These are phyloP conservation scores for Operophtera brumata DNA, from an alignment of 2,888 invertebrate genomes.

Conservation along the genomic window DNA sequence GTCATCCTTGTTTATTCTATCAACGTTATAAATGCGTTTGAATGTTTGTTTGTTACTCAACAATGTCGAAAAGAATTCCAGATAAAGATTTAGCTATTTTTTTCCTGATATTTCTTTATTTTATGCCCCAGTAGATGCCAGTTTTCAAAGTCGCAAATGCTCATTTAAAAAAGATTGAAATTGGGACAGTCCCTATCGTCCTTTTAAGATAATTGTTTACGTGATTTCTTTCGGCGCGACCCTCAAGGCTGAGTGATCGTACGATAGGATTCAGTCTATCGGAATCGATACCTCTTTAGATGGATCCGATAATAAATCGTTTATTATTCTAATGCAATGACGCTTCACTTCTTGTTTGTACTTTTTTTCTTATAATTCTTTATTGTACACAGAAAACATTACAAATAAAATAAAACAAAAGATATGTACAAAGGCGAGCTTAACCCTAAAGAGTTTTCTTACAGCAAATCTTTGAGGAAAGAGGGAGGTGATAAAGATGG, in stretches of 20 bases:
- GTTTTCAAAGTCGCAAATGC: slow-evolving; percentile 20
- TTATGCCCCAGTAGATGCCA: background rate
- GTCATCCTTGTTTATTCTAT: background rate
- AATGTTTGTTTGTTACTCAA: too few relatives aligned
- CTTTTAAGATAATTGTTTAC: slow-evolving; percentile 57
- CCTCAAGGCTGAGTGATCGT: slow-evolving; percentile 33
- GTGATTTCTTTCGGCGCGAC: slow-evolving; percentile 48
- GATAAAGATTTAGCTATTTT: too few relatives aligned
- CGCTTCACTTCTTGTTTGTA: slow-evolving; percentile 18
- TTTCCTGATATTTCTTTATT: too few relatives aligned
- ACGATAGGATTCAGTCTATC: slow-evolving; percentile 37
- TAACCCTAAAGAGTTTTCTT: too few relatives aligned
- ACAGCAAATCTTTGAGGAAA: too few relatives aligned
- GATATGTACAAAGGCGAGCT: too few relatives aligned
- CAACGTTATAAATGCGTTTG: too few relatives aligned
- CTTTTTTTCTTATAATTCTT: too few relatives aligned
- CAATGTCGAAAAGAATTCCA: too few relatives aligned
- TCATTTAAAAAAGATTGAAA: slow-evolving; percentile 45
- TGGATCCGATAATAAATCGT: slow-evolving; percentile 42
- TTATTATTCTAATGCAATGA: slow-evolving; percentile 39
- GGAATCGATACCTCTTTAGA: slow-evolving; percentile 44
- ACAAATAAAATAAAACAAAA: too few relatives aligned
- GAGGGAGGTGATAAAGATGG: too few relatives aligned
- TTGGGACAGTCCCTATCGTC: slow-evolving; percentile 39
- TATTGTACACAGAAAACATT: too few relatives aligned